A percentile compares a stretch with the other conserved stretches of the same genome.
phyloP scores from a whole-genome alignment of 2,113 vertebrate species.

The Pelodiscus sinensis region DNA sequence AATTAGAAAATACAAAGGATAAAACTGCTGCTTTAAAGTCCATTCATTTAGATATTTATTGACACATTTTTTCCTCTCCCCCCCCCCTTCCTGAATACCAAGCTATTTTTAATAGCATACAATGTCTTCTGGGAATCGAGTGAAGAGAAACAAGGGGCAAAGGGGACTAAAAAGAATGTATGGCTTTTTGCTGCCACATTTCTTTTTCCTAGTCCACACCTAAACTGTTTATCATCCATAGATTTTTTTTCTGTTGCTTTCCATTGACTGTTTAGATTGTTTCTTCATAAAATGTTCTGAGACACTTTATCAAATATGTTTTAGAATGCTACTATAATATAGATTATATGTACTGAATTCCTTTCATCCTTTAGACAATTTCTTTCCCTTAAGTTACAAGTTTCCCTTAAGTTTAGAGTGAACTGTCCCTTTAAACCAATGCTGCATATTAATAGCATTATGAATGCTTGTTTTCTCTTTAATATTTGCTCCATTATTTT shows the following conservation, averaged over 20 bases:
- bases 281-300: neutral
- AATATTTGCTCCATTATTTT: constrained; percentile 40
- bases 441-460: neutral
- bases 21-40: neutral
- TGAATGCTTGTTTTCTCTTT: neutral
- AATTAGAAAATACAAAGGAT: neutral
- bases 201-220: neutral
- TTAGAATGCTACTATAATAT: neutral
- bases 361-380: neutral
- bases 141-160: neutral
- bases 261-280: neutral
- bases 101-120: neutral
- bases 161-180: neutral
- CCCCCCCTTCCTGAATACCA: neutral
- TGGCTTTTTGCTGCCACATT: neutral
- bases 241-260: neutral
- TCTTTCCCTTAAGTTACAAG: no score
- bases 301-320: neutral
- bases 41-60: neutral
- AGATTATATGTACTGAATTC: constrained; percentile 1
- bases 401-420: neutral
- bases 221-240: neutral
- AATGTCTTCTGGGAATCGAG: neutral
- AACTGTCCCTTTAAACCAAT: neutral
- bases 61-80: neutral